These are phyloP conservation scores for Hormaphis cornu DNA, from an alignment of 1,140 invertebrate species.

Conservation along the genomic window DNA sequence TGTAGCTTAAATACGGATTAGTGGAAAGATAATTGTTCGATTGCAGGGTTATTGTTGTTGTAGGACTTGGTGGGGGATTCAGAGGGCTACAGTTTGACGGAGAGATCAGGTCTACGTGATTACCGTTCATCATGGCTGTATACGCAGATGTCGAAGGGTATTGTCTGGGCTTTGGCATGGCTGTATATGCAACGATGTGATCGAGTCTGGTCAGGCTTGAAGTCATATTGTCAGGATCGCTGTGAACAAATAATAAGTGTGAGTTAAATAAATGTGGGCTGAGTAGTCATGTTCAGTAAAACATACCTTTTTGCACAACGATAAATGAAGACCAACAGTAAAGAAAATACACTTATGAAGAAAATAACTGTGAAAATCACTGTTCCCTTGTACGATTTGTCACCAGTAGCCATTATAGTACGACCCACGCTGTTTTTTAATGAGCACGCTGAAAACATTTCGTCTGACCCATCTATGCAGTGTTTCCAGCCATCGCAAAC, in stretches of 20 bases:
- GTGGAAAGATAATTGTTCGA: conserved; percentile 34
- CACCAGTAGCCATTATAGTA: neutral
- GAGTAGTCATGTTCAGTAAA: neutral
- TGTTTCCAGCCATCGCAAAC: conserved; percentile 59
- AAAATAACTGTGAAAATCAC: neutral
- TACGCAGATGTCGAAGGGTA: conserved; percentile 63
- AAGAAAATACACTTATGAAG: neutral
- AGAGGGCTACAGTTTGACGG: conserved; percentile 55
- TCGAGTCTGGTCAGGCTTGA: neutral
- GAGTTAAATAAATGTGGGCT: neutral
- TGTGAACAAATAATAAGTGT: neutral
- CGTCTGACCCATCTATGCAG: conserved; percentile 64
- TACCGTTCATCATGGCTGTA: conserved; percentile 3
- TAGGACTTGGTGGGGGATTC: conserved; percentile 83
- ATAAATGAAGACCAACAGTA: neutral
- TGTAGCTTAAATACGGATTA: conserved; percentile 43
- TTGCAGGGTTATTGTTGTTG: conserved; percentile 48
- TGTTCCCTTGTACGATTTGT: conserved; percentile 33
- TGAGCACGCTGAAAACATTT: conserved; percentile 41
- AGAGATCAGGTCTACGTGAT: neutral
- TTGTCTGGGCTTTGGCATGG: conserved; percentile 60
- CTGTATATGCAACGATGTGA: conserved; percentile 44
- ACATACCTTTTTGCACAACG: neutral
- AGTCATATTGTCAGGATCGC: neutral
- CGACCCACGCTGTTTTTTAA: neutral